phyloP scores from a whole-genome alignment of 2,888 invertebrate species.

The Troglohyphantes excavatus region DNA sequence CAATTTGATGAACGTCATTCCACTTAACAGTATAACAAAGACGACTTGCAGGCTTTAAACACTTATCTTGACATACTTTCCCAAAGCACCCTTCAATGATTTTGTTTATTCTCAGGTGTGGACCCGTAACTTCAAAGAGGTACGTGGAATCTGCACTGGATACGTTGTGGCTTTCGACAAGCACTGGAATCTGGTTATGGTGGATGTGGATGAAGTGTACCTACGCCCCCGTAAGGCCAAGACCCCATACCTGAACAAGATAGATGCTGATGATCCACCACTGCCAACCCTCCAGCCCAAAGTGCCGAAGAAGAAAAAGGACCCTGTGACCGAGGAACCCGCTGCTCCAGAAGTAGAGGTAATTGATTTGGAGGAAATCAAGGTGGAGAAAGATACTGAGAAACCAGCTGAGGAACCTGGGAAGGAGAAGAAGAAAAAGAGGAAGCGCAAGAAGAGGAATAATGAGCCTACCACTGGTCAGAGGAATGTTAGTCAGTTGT shows the following conservation, averaged over 20 bases:
- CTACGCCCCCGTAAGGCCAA: constrained; percentile 6
- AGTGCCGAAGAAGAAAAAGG: constrained; percentile 79
- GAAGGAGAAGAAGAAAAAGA: not conserved
- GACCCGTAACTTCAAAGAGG: constrained; percentile 88
- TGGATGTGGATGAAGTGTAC: constrained; percentile 14
- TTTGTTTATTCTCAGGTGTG: constrained; percentile 85
- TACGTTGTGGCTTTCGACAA: constrained; percentile 94
- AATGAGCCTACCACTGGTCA: not conserved
- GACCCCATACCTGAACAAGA: not conserved
- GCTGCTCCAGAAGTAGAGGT: not conserved
- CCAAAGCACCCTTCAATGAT: too few relatives aligned
- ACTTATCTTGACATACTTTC: too few relatives aligned
- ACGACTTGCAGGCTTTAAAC: too few relatives aligned
- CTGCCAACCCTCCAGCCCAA: not conserved
- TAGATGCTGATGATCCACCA: not conserved
- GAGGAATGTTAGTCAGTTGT: not conserved
- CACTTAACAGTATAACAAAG: too few relatives aligned
- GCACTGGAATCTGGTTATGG: constrained; percentile 88
- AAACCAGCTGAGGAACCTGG: not conserved
- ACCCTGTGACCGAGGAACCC: too few relatives aligned
- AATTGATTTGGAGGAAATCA: not conserved
- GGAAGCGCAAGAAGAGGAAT: not conserved
- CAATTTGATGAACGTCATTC: too few relatives aligned
- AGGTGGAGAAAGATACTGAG: not conserved
- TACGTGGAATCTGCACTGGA: constrained; percentile 91